Evolutionary conservation across 2,113 vertebrate species (phyloP).

Genomic region (Lynx canadensis): DNA sequence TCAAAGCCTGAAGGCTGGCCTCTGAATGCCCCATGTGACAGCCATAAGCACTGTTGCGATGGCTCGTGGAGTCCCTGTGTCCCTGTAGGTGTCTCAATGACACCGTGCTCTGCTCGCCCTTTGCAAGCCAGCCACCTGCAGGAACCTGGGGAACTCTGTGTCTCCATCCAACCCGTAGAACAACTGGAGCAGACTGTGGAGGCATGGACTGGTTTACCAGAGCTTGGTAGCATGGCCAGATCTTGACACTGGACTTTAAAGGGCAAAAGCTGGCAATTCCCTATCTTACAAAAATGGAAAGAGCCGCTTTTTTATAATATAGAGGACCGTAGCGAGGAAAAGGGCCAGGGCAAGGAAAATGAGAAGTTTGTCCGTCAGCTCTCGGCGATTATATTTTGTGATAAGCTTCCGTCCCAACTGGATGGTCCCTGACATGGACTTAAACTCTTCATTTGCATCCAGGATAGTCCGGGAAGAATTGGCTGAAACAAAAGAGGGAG

Average conservation of each 20-base stretch:
- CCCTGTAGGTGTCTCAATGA: neutral
- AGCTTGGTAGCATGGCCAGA: neutral
- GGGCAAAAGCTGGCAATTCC: neutral
- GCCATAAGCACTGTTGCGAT: fast-evolving
- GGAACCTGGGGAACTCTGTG: neutral
- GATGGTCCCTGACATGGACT: constrained; percentile 98
- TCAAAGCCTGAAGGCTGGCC: neutral
- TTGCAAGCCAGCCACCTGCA: neutral
- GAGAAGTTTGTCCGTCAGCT: constrained; percentile 97
- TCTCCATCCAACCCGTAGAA: neutral
- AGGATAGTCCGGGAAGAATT: constrained; percentile 95
- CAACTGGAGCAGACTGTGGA: neutral
- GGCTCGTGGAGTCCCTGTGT: neutral
- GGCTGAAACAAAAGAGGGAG: constrained; percentile 85
- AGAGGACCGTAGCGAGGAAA: constrained; percentile 96
- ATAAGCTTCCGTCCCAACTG: constrained; percentile 97
- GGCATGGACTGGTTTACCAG: neutral
- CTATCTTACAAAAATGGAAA: constrained; percentile 92
- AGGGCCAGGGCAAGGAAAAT: constrained; percentile 97
- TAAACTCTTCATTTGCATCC: constrained; percentile 97
- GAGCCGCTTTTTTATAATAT: constrained; percentile 98
- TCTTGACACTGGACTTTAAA: neutral
- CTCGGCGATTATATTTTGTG: constrained; percentile 97
- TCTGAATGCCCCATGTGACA: fast-evolving
- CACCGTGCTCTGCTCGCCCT: neutral